Evolutionary conservation across 2,888 invertebrate genomes (phyloP), one percentile per base, ranked within the genome.

Genomic region (Trachelus stipa): DNA sequence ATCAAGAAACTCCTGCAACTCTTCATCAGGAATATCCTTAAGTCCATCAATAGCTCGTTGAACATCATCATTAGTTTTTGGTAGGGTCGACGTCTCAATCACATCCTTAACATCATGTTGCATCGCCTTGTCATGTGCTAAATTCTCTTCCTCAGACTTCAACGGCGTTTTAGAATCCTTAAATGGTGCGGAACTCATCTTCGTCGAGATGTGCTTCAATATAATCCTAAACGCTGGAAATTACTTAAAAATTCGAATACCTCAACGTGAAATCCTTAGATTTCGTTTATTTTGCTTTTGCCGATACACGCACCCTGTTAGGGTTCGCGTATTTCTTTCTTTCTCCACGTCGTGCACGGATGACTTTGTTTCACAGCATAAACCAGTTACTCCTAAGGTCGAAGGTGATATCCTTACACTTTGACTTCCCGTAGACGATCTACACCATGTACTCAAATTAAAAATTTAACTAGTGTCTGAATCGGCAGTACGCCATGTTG

Each of bases 1-100:
- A 15, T 90, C 87, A 11, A 90, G 81, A 68, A 90, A 88, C 77
- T 88, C 89, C 78, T 89, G 89, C 12, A 90, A 84, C 40, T 90
- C 88, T 79, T 89, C 90, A 73, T 90, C 90, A 0, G 89, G 87
- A 76, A 89, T 90, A 1, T 88, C 88, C 33, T 88, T 89, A 1
- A 88, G 79, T 6, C 89, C 88, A 34, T 88, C 88, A 30, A 88
- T 89, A 0, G 88, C 88, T 34, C 89, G 86, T 71, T 88, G 89
- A 12, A 89, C 87, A 74, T 87, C 88, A 71, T 71, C 87, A 34
- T 85, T 86, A 6, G 86, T 85, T 35, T 74, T 79, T 77, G 76
- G 75, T 12, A 71, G 56, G 6, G 56, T 56, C 9, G 23, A 23
- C 56, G 56, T 23, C 56, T 6, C 56, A 56, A 56, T 15, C 56